Percentiles rank a stretch among this genome's conserved stretches.
Evolutionary conservation across 2,113 vertebrate species (phyloP).

Genomic region (Etheostoma spectabile): DNA sequence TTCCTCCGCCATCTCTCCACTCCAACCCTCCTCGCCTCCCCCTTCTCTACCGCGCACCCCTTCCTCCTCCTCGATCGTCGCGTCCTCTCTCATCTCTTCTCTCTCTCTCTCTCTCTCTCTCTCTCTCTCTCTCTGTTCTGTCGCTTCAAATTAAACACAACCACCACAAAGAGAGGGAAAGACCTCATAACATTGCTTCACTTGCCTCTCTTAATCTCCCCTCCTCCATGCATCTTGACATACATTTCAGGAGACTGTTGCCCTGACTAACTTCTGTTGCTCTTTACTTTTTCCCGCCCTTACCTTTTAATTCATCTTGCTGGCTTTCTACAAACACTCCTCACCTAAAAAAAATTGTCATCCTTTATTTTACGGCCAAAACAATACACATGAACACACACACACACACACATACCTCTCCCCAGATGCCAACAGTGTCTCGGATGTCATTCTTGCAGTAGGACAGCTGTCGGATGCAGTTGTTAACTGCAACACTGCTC

Average conservation of each 20-base stretch:
- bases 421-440: conserved; percentile 98
- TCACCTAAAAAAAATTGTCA: not conserved
- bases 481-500: conserved; percentile 97
- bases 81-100: too few relatives aligned
- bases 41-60: too few relatives aligned
- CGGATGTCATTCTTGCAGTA: conserved; percentile 99
- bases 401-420: conserved; percentile 88
- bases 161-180: conserved; percentile 21
- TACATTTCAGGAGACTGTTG: conserved; percentile 28
- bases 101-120: too few relatives aligned
- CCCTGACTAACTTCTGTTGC: not conserved
- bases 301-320: not conserved
- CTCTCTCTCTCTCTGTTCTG: conserved; percentile 47
- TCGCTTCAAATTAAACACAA: conserved; percentile 67
- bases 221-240: conserved; percentile 19
- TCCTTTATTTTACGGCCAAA: not conserved
- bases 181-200: conserved; percentile 34
- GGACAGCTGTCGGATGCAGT: conserved; percentile 97
- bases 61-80: too few relatives aligned
- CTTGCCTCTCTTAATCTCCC: conserved; percentile 33
- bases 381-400: not conserved
- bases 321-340: not conserved
- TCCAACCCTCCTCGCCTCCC: too few relatives aligned
- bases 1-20: too few relatives aligned
- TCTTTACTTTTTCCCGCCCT: conserved; percentile 15